A percentile compares a stretch with the other conserved stretches of the same genome.
Conservation (phyloP, 2,888 invertebrate species). For the Platerodrilus igneus region DNA sequence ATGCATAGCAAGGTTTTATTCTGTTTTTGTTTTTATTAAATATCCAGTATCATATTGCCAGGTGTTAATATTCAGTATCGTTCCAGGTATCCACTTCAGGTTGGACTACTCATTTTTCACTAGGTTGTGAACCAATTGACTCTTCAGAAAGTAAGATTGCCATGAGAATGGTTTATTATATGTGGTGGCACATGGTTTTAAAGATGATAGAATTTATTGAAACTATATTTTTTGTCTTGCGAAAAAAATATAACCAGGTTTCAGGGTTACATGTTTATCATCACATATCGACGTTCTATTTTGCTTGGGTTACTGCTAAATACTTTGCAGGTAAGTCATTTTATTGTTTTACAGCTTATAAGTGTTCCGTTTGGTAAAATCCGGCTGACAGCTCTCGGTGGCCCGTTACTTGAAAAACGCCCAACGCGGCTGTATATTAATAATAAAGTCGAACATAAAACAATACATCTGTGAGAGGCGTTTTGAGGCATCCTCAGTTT, state of each 20-base stretch:
- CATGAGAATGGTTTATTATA: slow-evolving; percentile 51
- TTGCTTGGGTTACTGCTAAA: slow-evolving; percentile 49
- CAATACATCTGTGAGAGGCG: no score
- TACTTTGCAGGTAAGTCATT: slow-evolving; percentile 16
- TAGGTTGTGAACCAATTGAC: slow-evolving; percentile 67
- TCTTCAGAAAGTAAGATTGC: slow-evolving; percentile 60
- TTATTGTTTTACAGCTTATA: no score
- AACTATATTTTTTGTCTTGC: slow-evolving; percentile 62
- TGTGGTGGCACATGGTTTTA: slow-evolving; percentile 59
- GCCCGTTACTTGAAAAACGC: no score
- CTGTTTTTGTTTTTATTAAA: no score
- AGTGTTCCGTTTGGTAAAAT: no score
- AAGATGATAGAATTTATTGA: slow-evolving; percentile 64
- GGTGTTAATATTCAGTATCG: no score
- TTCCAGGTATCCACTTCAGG: slow-evolving; percentile 59
- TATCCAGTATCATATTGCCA: no score
- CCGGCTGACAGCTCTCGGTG: no score
- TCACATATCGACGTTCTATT: slow-evolving; percentile 55
- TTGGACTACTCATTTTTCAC: slow-evolving; percentile 57
- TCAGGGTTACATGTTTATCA: slow-evolving; percentile 67
- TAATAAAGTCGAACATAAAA: no score
- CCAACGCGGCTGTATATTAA: no score
- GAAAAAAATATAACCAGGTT: slow-evolving; percentile 63
- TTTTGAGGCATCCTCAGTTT: no score
- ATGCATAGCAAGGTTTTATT: no score